Evolutionary conservation across 2,888 invertebrate species (phyloP).

Genomic region (Junonia oenone): DNA sequence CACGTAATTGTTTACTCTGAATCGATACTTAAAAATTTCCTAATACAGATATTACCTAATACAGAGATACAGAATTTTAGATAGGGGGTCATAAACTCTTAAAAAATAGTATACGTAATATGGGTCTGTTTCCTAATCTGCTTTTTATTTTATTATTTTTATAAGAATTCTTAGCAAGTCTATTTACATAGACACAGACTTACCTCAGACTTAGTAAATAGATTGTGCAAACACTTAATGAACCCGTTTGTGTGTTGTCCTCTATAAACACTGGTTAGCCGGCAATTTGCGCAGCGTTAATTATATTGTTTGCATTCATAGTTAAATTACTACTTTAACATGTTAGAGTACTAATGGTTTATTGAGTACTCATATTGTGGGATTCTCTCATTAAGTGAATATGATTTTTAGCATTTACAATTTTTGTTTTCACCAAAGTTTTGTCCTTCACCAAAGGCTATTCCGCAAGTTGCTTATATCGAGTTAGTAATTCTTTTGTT

Average conservation of each 20-base stretch:
- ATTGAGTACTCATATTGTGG: no score
- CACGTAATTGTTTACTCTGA: no score
- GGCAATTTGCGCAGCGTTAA: not conserved
- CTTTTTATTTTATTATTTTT: not conserved
- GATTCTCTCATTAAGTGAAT: no score
- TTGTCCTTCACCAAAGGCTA: no score
- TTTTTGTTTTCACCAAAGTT: no score
- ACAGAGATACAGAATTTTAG: not conserved
- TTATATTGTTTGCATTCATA: not conserved
- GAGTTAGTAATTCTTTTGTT: no score
- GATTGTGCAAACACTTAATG: not conserved
- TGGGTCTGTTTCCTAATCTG: no score
- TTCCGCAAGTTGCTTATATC: no score
- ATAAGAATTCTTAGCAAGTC: not conserved
- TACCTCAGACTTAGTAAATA: not conserved
- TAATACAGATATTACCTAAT: no score
- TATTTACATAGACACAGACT: not conserved
- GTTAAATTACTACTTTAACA: not conserved
- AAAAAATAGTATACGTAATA: no score
- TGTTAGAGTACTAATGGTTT: not conserved
- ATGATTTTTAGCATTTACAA: no score
- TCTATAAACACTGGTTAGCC: conserved; percentile 1
- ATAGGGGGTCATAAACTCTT: not conserved
- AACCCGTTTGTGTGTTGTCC: conserved; percentile 6
- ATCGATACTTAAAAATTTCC: no score